Evolutionary conservation across 2,888 invertebrate species (phyloP).

Genomic region (Stenoptilia bipunctidactyla): DNA sequence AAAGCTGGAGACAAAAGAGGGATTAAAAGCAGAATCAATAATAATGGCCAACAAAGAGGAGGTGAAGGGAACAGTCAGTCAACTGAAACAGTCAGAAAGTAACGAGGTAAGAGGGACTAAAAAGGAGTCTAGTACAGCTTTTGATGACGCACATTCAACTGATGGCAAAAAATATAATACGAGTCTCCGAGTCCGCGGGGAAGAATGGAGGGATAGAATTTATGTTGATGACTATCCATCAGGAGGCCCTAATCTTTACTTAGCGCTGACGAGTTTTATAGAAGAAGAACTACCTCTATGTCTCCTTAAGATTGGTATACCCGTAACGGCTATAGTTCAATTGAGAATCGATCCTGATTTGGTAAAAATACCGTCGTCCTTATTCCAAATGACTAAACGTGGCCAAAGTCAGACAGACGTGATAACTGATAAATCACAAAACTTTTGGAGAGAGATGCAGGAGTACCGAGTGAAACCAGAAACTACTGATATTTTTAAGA

Average conservation of each 20-base stretch:
- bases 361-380: constrained; percentile 31
- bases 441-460: constrained; percentile 52
- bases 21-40: constrained; percentile 41
- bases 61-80: constrained; percentile 38
- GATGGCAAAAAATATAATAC: constrained; percentile 57
- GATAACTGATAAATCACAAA: constrained; percentile 31
- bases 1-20: constrained; percentile 42
- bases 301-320: constrained; percentile 46
- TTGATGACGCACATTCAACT: constrained; percentile 20
- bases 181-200: constrained; percentile 54
- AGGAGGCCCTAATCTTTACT: constrained; percentile 66
- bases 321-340: constrained; percentile 49
- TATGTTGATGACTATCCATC: constrained; percentile 65
- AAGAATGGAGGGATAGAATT: constrained; percentile 67
- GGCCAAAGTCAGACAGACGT: constrained; percentile 50
- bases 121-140: constrained; percentile 26
- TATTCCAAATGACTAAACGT: constrained; percentile 39
- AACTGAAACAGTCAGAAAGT: constrained; percentile 20
- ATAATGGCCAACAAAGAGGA: constrained; percentile 45
- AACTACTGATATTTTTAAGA: constrained; percentile 35
- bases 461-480: constrained; percentile 34
- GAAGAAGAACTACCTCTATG: constrained; percentile 36
- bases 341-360: constrained; percentile 37
- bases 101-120: constrained; percentile 20
- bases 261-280: constrained; percentile 64